Evolutionary conservation across 1,140 invertebrate species (phyloP).

Genomic region (Megathymus violae): DNA sequence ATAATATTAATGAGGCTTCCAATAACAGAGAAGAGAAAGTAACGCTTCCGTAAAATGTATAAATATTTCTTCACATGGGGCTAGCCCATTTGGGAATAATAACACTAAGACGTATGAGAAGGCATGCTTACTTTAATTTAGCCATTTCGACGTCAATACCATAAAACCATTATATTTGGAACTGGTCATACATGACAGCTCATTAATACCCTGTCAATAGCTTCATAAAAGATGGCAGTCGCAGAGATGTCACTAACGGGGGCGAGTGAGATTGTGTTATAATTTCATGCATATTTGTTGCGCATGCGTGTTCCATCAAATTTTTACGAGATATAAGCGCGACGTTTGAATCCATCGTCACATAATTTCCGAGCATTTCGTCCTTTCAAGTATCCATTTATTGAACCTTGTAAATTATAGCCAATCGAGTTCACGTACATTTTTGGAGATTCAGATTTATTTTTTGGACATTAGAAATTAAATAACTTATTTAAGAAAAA

Average conservation of each 20-base stretch:
- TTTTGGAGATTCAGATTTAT: too few relatives aligned
- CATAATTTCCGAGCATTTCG: slow-evolving; percentile 2
- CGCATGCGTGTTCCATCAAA: slow-evolving; percentile 18
- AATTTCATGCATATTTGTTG: slow-evolving; percentile 22
- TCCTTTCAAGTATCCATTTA: slow-evolving; percentile 7
- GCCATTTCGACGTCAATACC: background rate
- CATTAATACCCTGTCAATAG: background rate
- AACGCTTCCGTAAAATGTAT: too few relatives aligned
- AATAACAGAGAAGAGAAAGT: too few relatives aligned
- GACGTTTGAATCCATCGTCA: slow-evolving; percentile 13
- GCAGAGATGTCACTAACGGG: background rate
- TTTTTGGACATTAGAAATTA: too few relatives aligned
- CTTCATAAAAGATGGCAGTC: slow-evolving; percentile 2
- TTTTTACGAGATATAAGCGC: slow-evolving; percentile 29
- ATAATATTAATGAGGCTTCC: too few relatives aligned
- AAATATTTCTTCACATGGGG: too few relatives aligned
- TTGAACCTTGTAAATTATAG: too few relatives aligned
- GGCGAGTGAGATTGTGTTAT: slow-evolving; percentile 19
- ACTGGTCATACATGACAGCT: background rate
- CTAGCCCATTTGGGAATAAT: too few relatives aligned
- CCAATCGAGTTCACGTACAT: too few relatives aligned
- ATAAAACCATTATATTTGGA: background rate
- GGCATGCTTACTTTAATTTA: background rate
- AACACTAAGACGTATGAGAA: too few relatives aligned
- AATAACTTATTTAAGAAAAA: too few relatives aligned